phyloP scores from a whole-genome alignment of 2,888 invertebrate species.

The Drosophila subquinaria region DNA sequence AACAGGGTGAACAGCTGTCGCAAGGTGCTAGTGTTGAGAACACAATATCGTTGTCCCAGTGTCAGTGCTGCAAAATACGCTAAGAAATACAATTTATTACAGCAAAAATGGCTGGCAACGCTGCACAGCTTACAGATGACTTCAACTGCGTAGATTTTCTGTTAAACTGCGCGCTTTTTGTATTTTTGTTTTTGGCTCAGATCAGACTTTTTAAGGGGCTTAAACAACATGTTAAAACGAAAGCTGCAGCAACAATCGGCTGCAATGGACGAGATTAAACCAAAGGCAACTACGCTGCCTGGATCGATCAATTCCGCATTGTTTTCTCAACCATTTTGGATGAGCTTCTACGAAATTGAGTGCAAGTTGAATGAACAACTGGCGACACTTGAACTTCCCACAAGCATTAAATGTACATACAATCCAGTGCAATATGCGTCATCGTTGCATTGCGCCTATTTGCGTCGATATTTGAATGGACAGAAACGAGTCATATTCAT shows the following conservation, averaged over 20 bases:
- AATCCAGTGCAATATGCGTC: constrained; percentile 95
- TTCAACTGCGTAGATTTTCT: not conserved
- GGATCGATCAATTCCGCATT: constrained; percentile 36
- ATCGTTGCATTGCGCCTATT: constrained; percentile 91
- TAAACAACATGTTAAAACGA: constrained; percentile 56
- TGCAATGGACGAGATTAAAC: constrained; percentile 3
- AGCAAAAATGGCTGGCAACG: constrained; percentile 27
- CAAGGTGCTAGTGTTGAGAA: constrained; percentile 46
- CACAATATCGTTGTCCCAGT: constrained; percentile 1
- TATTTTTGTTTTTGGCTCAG: no score
- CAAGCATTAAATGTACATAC: constrained; percentile 87
- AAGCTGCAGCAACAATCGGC: constrained; percentile 41
- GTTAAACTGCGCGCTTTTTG: not conserved
- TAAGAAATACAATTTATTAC: not conserved
- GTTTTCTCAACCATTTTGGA: constrained; percentile 73
- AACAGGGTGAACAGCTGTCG: constrained; percentile 62
- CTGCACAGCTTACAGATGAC: constrained; percentile 2
- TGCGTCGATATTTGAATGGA: constrained; percentile 89
- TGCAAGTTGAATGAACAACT: constrained; percentile 69
- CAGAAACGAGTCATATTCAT: constrained; percentile 92
- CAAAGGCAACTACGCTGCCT: constrained; percentile 18
- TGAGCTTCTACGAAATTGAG: constrained; percentile 79
- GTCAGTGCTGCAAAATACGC: constrained; percentile 30
- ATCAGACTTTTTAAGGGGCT: no score
- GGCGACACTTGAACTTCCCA: constrained; percentile 19